Percentiles rank a stretch among this genome's conserved stretches.
Evolutionary conservation across 2,113 vertebrate genomes (phyloP).

Genomic region (Lates calcarifer): DNA sequence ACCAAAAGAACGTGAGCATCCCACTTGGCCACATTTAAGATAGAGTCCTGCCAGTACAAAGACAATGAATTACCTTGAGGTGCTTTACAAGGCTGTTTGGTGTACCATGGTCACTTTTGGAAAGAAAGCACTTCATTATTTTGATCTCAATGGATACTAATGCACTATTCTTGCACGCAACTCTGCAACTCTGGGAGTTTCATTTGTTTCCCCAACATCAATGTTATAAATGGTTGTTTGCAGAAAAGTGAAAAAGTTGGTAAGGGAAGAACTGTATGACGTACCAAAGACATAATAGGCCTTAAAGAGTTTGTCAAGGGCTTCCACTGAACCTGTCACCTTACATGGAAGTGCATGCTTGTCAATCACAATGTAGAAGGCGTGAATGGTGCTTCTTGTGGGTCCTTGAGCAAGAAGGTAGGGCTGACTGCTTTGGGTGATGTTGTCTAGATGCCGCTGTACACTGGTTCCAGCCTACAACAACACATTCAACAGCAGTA

Average conservation of each 20-base stretch:
- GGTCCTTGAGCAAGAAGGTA: slow-evolving; percentile 2
- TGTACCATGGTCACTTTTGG: not conserved
- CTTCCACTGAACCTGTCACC: slow-evolving; percentile 16
- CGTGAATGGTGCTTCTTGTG: slow-evolving; percentile 1
- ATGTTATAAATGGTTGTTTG: slow-evolving; percentile 30
- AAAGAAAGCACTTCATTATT: slow-evolving; percentile 4
- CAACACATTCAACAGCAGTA: not conserved
- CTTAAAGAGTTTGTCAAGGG: slow-evolving; percentile 28
- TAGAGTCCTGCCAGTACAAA: not conserved
- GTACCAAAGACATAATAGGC: slow-evolving; percentile 16
- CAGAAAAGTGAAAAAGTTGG: slow-evolving; percentile 32
- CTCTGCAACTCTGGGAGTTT: slow-evolving; percentile 22
- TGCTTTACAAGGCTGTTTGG: slow-evolving; percentile 31
- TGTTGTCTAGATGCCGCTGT: slow-evolving; percentile 8
- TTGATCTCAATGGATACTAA: not conserved
- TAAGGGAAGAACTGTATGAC: not conserved
- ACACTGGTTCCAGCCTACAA: slow-evolving; percentile 32
- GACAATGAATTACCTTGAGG: slow-evolving; percentile 17
- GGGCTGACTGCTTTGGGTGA: slow-evolving; percentile 12
- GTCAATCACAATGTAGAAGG: slow-evolving; percentile 21
- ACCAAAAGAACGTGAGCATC: slow-evolving; percentile 21
- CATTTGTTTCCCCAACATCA: slow-evolving; percentile 21
- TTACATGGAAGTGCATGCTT: slow-evolving; percentile 21
- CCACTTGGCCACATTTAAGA: slow-evolving; percentile 27
- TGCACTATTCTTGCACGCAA: slow-evolving; percentile 7